These are phyloP conservation scores for Callionymus lyra DNA, from an alignment of 2,113 vertebrate species.

Conservation along the genomic window DNA sequence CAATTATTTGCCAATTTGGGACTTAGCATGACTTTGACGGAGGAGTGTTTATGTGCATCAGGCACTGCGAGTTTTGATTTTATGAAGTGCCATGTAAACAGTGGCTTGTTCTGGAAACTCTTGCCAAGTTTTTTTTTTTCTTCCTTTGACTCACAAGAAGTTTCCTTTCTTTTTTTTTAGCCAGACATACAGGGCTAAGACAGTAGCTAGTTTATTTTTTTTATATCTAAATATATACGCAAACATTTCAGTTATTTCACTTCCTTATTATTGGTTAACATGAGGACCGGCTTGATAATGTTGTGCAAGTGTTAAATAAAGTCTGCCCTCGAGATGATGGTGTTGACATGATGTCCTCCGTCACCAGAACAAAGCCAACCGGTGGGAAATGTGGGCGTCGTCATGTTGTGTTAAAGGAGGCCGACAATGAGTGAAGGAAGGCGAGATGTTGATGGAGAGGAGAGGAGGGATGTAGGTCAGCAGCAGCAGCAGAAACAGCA, in stretches of 20 bases:
- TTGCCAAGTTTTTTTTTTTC: constrained; percentile 20
- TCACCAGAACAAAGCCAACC: too few species aligned
- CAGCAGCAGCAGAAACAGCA: constrained; percentile 31
- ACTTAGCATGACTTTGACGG: constrained; percentile 12
- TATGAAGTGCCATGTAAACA: constrained; percentile 13
- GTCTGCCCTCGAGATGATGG: too few species aligned
- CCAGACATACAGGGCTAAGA: too few species aligned
- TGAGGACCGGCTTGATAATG: too few species aligned
- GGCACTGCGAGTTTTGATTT: constrained; percentile 19
- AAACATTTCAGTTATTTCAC: too few species aligned
- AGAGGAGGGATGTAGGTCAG: constrained; percentile 27
- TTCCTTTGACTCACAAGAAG: too few species aligned
- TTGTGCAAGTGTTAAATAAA: too few species aligned
- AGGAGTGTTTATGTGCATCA: constrained; percentile 26
- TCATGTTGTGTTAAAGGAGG: neutral
- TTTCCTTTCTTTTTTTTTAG: constrained; percentile 10
- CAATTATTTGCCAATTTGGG: constrained; percentile 23
- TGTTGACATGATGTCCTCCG: too few species aligned
- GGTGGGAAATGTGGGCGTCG: too few species aligned
- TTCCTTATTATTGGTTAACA: too few species aligned
- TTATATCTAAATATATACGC: too few species aligned
- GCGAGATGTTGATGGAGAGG: constrained; percentile 15
- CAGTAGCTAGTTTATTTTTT: too few species aligned
- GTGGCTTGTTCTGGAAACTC: constrained; percentile 18
- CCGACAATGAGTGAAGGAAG: constrained; percentile 9